Evolutionary conservation across 2,797 vertebrate genomes (phyloP), one percentile per base, ranked within the genome.

Genomic region (Acipenser ruthenus): DNA sequence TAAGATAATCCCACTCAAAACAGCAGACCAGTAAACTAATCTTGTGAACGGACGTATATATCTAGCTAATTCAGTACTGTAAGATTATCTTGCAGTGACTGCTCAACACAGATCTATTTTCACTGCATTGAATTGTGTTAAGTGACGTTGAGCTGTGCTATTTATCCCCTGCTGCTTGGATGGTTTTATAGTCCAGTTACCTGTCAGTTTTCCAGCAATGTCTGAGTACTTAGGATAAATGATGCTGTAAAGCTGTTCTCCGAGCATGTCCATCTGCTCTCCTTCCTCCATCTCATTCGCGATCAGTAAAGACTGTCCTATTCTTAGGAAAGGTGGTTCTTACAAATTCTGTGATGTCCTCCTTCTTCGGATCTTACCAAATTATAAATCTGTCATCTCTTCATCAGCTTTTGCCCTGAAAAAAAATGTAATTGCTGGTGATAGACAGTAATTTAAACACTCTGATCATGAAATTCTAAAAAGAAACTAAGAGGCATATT

Each of bases 191-290:
- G 48, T 52, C 10, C 49, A 71, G 37, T 78, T 67, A 91, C 90
- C 89, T 79, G 90, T 92, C 65, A 92, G 83, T 80, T 91, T 91
- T 1, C 84, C 86, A 71, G 88, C 84, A 64, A 74, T 60, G 5
- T 89, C 87, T 63, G 75, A 74, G 61, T 92, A 81, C 78, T 81
- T 82, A 49, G 79, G 79, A 69, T 80, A 78, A 74, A 92, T 86
- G 62, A 79, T 67, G 68, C 62, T 66, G 77, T 89, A 92, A 65
- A 91, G 73, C 52, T 86, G 78, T 71, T 91, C 90, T 48, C 90
- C 90, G 63, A 89, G 72, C 52, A 69, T 70, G 67, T 91, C 88
- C 65, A 88, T 53, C 62, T 87, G 80, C 48, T 83, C 84, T 37
- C 82, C 79, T 49, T 74, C 76, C 8, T 84, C 84, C 89, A 92